These are phyloP conservation scores for Harpagoxenus sublaevis DNA, from an alignment of 2,888 invertebrate genomes.

Conservation along the genomic window DNA sequence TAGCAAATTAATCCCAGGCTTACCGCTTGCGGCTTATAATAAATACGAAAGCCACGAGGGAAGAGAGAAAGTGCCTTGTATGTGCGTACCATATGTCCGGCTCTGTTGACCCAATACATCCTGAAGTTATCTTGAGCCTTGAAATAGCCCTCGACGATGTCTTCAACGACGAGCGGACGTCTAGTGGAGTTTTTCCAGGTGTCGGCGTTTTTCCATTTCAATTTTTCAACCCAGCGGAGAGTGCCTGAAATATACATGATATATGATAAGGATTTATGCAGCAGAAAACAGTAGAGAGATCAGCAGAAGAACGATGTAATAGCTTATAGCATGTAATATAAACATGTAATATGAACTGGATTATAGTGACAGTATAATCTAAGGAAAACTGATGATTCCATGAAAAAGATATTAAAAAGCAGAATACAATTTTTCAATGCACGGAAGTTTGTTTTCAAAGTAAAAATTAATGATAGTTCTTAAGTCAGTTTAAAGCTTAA, in stretches of 20 bases:
- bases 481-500: neutral
- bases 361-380: neutral
- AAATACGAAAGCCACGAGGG: constrained; percentile 12
- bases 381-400: neutral
- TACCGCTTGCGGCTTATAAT: constrained; percentile 20
- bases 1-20: neutral
- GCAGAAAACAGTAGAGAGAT: neutral
- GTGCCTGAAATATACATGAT: constrained; percentile 87
- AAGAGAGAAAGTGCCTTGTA: constrained; percentile 38
- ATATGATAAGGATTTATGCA: constrained; percentile 4
- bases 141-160: constrained; percentile 91
- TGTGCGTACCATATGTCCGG: constrained; percentile 92
- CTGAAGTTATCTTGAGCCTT: constrained; percentile 90
- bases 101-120: constrained; percentile 93
- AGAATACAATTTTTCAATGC: neutral
- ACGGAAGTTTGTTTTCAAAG: neutral
- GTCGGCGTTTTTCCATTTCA: constrained; percentile 89
- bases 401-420: neutral
- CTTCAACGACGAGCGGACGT: constrained; percentile 88
- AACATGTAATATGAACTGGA: neutral
- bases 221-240: constrained; percentile 91
- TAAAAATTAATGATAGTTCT: neutral
- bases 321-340: neutral
- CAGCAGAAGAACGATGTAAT: neutral
- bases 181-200: constrained; percentile 88